Base-by-base conservation (phyloP, 30 jellyfish, hydroid and myxozoan species). In the Hydra vulgaris region DNA sequence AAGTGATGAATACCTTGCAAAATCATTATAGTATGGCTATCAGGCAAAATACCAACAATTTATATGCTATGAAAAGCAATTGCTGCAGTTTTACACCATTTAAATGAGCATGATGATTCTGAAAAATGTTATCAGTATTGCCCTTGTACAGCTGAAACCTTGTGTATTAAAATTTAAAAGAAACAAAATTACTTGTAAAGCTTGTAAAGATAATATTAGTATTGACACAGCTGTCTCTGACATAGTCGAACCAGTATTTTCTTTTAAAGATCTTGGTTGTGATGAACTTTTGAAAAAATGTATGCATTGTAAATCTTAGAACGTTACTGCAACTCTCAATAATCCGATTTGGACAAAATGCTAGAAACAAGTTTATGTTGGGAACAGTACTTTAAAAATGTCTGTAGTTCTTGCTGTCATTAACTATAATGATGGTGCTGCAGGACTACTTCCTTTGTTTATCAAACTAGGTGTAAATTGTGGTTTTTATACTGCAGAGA, bases 11-110 rank as follows among this genome's bases (percentile, higher is more conserved):
- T 53, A 80, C 95, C 83, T 23, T 85, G 54, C 95, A 86, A 77
- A 86, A 86, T 74, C 88, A 69, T 72, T 79, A 81, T 73, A 86
- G 95, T 21, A 79, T 86, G 89, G 86, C 95, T 25, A 77, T 84
- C 18, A 87, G 94, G 40, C 84, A 84, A 71, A 84, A 77, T 61
- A 68, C 89, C 55, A 81, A 82, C 66, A 77, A 70, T 66, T 22
- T 77, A 26, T 84, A 84, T 73, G 89, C 94, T n/a, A 84, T 78
- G 89, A 84, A 78, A 84, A 75, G 83, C 88, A 52, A 76, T 84
- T 15, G 94, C 89, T n/a, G 89, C 84, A 26, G 79, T 78, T 20
- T 70, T 84, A 61, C 78, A 68, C 73, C 94, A 84, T 54, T 83
- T 79, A 25, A 25, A 76, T 18, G 85, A 70, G 12, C 18, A 70